A percentile compares a stretch with the other conserved stretches of the same genome.
Evolutionary conservation across 1,140 invertebrate species (phyloP).

Genomic region (Chelonus insularis): DNA sequence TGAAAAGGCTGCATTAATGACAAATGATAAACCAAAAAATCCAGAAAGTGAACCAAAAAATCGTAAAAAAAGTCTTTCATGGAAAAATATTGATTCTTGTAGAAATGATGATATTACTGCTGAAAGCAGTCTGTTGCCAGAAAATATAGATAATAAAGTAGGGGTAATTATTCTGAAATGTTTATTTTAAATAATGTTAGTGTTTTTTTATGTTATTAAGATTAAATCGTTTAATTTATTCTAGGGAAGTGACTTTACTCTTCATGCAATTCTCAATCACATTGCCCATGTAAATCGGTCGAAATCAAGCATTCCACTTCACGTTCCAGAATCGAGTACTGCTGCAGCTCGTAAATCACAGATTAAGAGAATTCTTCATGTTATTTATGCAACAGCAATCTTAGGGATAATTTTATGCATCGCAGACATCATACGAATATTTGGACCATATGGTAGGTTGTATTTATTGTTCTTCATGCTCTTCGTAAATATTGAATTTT

Average conservation of each 20-base stretch:
- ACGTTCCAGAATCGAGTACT: slow-evolving; percentile 51
- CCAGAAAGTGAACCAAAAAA: slow-evolving; percentile 43
- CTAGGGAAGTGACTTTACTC: slow-evolving; percentile 52
- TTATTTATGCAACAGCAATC: slow-evolving; percentile 61
- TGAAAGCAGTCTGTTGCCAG: slow-evolving; percentile 52
- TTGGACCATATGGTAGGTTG: slow-evolving; percentile 58
- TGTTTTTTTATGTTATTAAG: slow-evolving; percentile 1
- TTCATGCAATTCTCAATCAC: slow-evolving; percentile 65
- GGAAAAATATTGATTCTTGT: slow-evolving; percentile 46
- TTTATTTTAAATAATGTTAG: background rate
- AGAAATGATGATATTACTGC: slow-evolving; percentile 53
- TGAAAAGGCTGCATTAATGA: slow-evolving; percentile 50
- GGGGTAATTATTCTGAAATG: no score
- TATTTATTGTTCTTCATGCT: background rate
- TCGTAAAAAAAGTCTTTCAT: slow-evolving; percentile 51
- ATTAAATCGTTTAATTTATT: slow-evolving; percentile 21
- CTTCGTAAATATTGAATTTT: background rate
- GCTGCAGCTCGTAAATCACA: slow-evolving; percentile 55
- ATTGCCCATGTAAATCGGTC: slow-evolving; percentile 66
- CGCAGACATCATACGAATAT: slow-evolving; percentile 58
- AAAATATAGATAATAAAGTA: slow-evolving; percentile 32
- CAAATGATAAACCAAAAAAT: slow-evolving; percentile 36
- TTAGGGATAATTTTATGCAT: slow-evolving; percentile 62
- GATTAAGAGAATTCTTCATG: slow-evolving; percentile 58
- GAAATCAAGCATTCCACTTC: slow-evolving; percentile 50